These are phyloP conservation scores for Poeciliopsis gracilis DNA, from an alignment of 2,797 vertebrate genomes.

Conservation along the genomic window DNA sequence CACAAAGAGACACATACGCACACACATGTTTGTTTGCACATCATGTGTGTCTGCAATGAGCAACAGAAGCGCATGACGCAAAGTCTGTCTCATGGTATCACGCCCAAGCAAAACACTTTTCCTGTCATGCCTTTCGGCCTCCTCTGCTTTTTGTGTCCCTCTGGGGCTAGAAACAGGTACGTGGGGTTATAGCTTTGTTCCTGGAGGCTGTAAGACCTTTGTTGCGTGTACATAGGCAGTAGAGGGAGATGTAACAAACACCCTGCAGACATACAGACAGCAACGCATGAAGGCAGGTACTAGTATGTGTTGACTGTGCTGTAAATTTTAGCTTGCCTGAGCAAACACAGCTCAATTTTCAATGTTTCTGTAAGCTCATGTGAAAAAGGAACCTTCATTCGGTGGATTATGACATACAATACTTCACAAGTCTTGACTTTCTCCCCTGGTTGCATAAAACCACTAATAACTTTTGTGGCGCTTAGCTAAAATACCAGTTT, in stretches of 20 bases:
- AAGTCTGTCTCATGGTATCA: constrained; percentile 31
- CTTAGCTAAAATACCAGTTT: constrained; percentile 30
- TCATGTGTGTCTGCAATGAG: constrained; percentile 26
- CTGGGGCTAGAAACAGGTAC: constrained; percentile 12
- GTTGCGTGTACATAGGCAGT: constrained; percentile 17
- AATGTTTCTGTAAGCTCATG: constrained; percentile 8
- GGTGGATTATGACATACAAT: constrained; percentile 25
- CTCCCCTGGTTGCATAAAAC: constrained; percentile 17
- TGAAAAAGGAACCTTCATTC: constrained; percentile 6
- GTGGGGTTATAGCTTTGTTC: constrained; percentile 16
- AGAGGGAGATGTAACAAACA: constrained; percentile 17
- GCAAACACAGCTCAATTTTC: constrained; percentile 31
- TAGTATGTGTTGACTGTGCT: constrained; percentile 20
- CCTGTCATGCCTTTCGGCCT: constrained; percentile 18
- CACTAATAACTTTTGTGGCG: constrained; percentile 17
- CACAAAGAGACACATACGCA: constrained; percentile 12
- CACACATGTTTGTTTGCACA: constrained; percentile 12
- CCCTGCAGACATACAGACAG: constrained; percentile 23
- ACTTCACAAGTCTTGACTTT: constrained; percentile 32
- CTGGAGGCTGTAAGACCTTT: constrained; percentile 1
- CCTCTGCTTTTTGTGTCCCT: constrained; percentile 35
- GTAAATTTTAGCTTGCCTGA: constrained; percentile 30
- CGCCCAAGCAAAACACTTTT: constrained; percentile 36
- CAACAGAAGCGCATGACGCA: constrained; percentile 38
- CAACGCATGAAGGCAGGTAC: neutral